Conservation (phyloP, 2,113 vertebrate species). For the Propithecus coquereli region DNA sequence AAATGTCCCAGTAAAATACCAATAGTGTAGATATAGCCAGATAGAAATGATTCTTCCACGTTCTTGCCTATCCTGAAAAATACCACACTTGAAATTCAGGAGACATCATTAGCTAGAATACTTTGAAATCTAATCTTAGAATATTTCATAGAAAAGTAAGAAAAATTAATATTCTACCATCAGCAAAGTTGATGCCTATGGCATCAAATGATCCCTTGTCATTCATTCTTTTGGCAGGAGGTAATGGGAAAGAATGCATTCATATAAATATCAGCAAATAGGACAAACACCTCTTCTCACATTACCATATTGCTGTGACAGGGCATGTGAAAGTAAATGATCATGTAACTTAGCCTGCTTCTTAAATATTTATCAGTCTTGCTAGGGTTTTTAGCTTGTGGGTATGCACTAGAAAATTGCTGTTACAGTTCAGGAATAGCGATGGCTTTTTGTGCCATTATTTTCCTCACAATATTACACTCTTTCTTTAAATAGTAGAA, state of each 20-base stretch:
- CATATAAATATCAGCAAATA: conserved; percentile 29
- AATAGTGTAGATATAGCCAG: neutral
- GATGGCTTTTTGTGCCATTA: conserved; percentile 3
- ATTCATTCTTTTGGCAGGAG: neutral
- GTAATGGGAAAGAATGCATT: conserved; percentile 5
- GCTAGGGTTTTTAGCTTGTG: neutral
- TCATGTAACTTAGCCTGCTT: neutral
- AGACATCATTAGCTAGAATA: conserved; percentile 24
- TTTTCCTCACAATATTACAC: conserved; percentile 33
- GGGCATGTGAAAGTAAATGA: conserved; percentile 17
- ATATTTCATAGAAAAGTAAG: neutral
- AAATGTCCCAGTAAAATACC: neutral
- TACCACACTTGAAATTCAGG: neutral
- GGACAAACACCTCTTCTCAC: neutral
- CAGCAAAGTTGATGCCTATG: neutral
- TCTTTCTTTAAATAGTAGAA: conserved; percentile 21
- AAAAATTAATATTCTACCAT: neutral
- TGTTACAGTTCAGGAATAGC: neutral
- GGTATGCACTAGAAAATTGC: neutral
- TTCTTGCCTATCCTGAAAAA: neutral
- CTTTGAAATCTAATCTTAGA: conserved; percentile 11
- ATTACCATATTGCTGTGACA: conserved; percentile 1
- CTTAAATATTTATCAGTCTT: conserved; percentile 38
- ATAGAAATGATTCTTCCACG: neutral
- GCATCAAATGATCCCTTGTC: neutral